phyloP scores from a whole-genome alignment of 2,797 vertebrate genomes.

The Hybognathus amarus region DNA sequence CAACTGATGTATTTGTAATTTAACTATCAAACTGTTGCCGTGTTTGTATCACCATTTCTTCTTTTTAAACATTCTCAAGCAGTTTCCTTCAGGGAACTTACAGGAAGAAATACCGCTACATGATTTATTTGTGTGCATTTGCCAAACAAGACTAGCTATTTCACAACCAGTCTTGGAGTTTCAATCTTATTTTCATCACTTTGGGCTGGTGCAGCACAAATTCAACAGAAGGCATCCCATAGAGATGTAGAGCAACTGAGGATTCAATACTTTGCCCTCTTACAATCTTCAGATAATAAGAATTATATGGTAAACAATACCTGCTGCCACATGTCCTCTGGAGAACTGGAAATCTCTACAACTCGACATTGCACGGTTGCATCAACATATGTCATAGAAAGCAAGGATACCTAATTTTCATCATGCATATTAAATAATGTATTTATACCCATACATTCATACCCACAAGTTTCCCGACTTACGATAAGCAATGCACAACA shows the following conservation, averaged over 20 bases:
- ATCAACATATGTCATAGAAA: constrained; percentile 8
- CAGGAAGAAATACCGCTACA: neutral
- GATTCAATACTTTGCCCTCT: constrained; percentile 10
- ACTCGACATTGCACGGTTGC: constrained; percentile 4
- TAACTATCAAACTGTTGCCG: neutral
- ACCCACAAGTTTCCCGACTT: constrained; percentile 16
- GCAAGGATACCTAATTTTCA: neutral
- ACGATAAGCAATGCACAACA: constrained; percentile 23
- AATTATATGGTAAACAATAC: constrained; percentile 37
- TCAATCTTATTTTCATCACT: constrained; percentile 22
- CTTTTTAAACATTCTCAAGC: constrained; percentile 10
- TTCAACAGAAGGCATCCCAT: neutral
- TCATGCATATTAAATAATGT: neutral
- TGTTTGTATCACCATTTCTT: constrained; percentile 6
- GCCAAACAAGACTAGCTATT: constrained; percentile 21
- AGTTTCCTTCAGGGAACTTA: neutral
- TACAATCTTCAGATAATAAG: neutral
- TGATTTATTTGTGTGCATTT: constrained; percentile 21
- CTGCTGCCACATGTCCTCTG: neutral
- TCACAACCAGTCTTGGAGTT: constrained; percentile 12
- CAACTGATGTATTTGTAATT: neutral
- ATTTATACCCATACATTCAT: neutral
- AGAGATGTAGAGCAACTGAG: neutral
- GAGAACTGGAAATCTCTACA: constrained; percentile 11
- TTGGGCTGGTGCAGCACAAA: neutral